A percentile compares a stretch with the other conserved stretches of the same genome.
These are phyloP conservation scores for Cheirogaleus medius DNA, from an alignment of 2,113 vertebrate species.

Conservation along the genomic window DNA sequence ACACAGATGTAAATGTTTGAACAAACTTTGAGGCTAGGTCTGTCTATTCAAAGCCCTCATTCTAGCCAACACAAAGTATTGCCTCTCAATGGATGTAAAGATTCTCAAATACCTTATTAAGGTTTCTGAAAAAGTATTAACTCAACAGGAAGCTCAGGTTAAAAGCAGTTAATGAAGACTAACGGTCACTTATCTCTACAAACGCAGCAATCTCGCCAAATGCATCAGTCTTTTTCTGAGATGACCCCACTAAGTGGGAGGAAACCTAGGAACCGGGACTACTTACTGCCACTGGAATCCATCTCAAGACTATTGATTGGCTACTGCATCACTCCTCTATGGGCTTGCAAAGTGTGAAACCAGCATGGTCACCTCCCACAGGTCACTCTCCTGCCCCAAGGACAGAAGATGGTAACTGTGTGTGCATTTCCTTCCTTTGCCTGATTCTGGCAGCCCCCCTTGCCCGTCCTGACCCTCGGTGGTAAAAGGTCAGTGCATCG, in stretches of 20 bases:
- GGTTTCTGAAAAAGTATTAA: not conserved
- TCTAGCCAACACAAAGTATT: not conserved
- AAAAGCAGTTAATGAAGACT: not conserved
- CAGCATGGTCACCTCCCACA: not conserved
- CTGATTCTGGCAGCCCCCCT: not conserved
- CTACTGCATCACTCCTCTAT: not conserved
- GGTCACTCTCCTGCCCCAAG: not conserved
- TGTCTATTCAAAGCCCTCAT: not conserved
- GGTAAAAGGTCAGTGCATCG: not conserved
- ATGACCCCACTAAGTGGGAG: not conserved
- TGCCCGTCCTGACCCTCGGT: not conserved
- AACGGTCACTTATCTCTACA: not conserved
- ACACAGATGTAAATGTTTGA: not conserved
- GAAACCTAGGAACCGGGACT: not conserved
- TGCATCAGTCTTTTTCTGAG: not conserved
- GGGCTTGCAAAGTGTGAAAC: not conserved
- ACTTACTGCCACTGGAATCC: not conserved
- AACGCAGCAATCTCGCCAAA: not conserved
- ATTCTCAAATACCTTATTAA: not conserved
- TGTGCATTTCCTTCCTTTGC: not conserved
- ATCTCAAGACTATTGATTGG: not conserved
- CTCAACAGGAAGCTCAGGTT: not conserved
- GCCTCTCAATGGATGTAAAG: not conserved
- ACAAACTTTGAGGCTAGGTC: not conserved
- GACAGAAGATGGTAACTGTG: not conserved